Conservation (phyloP, 2,888 invertebrate species). For the Drosophila villosipedis region DNA sequence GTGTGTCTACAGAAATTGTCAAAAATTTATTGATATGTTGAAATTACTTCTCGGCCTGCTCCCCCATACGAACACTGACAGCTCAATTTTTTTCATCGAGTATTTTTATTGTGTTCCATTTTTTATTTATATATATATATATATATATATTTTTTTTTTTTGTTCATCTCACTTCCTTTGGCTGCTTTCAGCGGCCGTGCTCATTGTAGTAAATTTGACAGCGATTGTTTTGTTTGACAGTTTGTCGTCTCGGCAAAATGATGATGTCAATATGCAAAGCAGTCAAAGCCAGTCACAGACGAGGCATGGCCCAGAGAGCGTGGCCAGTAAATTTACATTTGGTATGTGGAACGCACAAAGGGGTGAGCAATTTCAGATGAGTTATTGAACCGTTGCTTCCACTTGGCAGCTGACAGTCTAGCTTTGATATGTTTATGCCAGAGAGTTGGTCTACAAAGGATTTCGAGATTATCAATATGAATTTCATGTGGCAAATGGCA, state of each 20-base stretch:
- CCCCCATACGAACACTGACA: conserved; percentile 68
- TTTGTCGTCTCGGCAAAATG: conserved; percentile 76
- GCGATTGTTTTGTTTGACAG: conserved; percentile 80
- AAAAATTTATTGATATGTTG: conserved; percentile 80
- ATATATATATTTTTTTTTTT: neutral
- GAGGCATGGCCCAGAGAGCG: conserved; percentile 33
- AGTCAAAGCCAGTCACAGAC: conserved; percentile 39
- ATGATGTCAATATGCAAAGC: conserved; percentile 80
- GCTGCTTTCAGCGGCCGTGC: conserved; percentile 30
- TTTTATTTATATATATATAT: conserved; percentile 2
- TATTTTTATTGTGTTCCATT: conserved; percentile 19
- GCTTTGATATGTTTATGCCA: conserved; percentile 44
- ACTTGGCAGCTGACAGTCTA: conserved; percentile 49
- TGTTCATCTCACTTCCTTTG: conserved; percentile 35
- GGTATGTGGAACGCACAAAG: conserved; percentile 34
- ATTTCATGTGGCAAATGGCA: neutral
- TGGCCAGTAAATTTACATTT: conserved; percentile 45
- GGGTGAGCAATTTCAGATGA: conserved; percentile 50
- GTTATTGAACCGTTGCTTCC: conserved; percentile 59
- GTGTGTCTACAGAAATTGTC: conserved; percentile 58
- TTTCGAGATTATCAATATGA: conserved; percentile 16
- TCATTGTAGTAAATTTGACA: conserved; percentile 78
- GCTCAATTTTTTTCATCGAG: conserved; percentile 65
- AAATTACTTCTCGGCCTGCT: conserved; percentile 66
- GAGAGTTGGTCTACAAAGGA: neutral